Evolutionary conservation across 35 echinoderm and acorn worm species (phyloP).

Genomic region (Ophioderma brevispina): DNA sequence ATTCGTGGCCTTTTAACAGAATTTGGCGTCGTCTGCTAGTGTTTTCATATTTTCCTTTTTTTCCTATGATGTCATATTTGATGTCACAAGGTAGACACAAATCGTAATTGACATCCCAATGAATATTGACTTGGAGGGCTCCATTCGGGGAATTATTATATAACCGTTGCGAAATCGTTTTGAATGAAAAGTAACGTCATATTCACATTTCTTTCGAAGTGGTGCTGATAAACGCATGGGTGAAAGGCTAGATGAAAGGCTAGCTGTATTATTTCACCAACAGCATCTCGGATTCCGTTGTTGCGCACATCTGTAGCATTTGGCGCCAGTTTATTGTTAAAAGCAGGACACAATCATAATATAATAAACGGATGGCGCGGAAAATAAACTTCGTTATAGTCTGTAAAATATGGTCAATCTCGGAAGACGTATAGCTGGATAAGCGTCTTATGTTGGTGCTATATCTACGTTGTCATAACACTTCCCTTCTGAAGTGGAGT

Average conservation of each 20-base stretch:
- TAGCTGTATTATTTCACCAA: neutral
- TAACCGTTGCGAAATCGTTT: conserved; percentile 67
- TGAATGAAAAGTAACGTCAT: conserved; percentile 67
- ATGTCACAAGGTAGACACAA: conserved; percentile 74
- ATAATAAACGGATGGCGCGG: conserved; percentile 69
- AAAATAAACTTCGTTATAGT: conserved; percentile 86
- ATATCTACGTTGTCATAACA: neutral
- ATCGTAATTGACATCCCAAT: conserved; percentile 46
- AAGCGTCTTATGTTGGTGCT: neutral
- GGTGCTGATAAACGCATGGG: neutral
- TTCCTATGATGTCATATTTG: conserved; percentile 75
- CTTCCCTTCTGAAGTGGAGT: neutral
- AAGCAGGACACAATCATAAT: conserved; percentile 82
- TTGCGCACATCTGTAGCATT: conserved; percentile 36
- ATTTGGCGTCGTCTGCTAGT: conserved; percentile 67
- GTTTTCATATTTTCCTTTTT: conserved; percentile 91
- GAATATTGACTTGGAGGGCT: neutral
- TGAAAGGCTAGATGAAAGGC: neutral
- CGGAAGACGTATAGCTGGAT: conserved; percentile 4
- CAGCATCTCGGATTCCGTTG: neutral
- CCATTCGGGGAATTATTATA: neutral
- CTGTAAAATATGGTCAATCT: conserved; percentile 43
- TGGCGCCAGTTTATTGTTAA: conserved; percentile 79
- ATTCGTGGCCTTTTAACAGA: conserved; percentile 35
- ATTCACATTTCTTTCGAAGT: neutral